phyloP scores from a whole-genome alignment of 2,113 vertebrate species.

The Prunella fulvescens region DNA sequence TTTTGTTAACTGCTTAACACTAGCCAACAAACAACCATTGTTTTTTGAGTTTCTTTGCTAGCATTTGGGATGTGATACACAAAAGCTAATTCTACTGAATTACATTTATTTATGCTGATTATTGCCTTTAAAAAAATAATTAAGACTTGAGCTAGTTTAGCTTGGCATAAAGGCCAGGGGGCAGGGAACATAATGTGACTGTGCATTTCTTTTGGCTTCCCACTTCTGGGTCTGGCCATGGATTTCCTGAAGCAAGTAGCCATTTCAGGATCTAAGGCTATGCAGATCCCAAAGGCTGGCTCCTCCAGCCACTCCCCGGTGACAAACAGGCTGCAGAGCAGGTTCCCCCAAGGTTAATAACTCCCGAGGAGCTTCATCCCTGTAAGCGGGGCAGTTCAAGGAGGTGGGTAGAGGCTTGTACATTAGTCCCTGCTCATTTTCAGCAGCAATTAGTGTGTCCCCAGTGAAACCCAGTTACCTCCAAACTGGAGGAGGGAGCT shows the following conservation, averaged over 20 bases:
- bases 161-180: not conserved
- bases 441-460: not conserved
- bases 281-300: not conserved
- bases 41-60: not conserved
- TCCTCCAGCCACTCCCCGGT: not conserved
- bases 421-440: not conserved
- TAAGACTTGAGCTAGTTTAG: not conserved
- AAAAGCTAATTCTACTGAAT: not conserved
- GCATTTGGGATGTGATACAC: not conserved
- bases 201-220: not conserved
- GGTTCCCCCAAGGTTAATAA: conserved; percentile 13
- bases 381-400: not conserved
- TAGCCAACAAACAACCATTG: not conserved
- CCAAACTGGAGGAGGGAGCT: not conserved
- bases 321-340: not conserved
- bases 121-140: conserved; percentile 32
- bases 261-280: not conserved
- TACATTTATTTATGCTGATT: conserved; percentile 19
- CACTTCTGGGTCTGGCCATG: not conserved
- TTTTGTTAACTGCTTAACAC: not conserved
- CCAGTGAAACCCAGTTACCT: not conserved
- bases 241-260: not conserved
- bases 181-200: not conserved
- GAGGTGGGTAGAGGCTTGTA: not conserved
- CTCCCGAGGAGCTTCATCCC: not conserved